Percentiles rank a stretch among this genome's conserved stretches.
These are phyloP conservation scores for Tridacna gigas DNA, from an alignment of 2,888 invertebrate genomes.

Conservation along the genomic window DNA sequence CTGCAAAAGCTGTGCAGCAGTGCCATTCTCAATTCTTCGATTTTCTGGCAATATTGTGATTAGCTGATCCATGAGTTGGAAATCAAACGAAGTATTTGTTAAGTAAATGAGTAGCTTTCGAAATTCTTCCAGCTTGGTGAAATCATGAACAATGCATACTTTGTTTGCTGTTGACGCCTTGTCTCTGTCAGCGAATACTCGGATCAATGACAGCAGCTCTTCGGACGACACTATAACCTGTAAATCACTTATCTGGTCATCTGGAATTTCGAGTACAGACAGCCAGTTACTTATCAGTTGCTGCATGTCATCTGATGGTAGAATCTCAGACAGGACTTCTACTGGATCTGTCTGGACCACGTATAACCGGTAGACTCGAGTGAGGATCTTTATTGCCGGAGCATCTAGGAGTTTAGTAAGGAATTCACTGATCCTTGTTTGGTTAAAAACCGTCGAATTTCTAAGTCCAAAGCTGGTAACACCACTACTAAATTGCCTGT, in stretches of 20 bases:
- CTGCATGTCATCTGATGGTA: constrained; percentile 4
- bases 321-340: neutral
- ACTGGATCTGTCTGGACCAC: neutral
- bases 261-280: neutral
- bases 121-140: constrained; percentile 10
- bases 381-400: neutral
- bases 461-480: neutral
- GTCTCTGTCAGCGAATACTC: neutral
- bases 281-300: constrained; percentile 11
- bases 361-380: neutral
- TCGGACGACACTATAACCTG: neutral
- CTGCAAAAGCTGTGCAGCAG: neutral
- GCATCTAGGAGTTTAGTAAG: neutral
- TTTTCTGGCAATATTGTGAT: neutral
- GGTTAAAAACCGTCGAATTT: neutral
- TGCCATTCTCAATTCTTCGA: neutral
- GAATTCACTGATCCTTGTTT: neutral
- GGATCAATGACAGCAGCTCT: constrained; percentile 1
- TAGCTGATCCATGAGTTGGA: neutral
- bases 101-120: neutral
- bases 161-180: neutral
- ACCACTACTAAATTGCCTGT: neutral
- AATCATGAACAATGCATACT: neutral
- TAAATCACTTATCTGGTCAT: neutral
- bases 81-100: neutral